Evolutionary conservation across 2,113 vertebrate species (phyloP), one percentile per base, ranked within the genome.

Genomic region (Cairina moschata): DNA sequence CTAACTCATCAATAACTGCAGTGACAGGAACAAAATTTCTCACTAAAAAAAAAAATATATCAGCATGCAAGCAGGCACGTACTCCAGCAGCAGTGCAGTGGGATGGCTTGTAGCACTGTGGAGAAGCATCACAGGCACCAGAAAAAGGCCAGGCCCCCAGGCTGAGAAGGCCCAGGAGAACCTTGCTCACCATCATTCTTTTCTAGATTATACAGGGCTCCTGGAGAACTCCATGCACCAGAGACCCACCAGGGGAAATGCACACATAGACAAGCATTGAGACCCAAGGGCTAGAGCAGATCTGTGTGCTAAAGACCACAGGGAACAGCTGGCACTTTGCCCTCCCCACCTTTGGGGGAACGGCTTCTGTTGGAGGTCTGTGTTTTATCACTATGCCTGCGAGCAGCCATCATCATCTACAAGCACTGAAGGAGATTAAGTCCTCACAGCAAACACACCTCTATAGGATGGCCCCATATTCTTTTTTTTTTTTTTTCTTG

Each of bases 321-420:
- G 22, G 34, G 34, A 71, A 56, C 21, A 68, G n/a, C 22, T 82
- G n/a, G 17, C 11, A 42, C 21, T 40, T 42, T 62, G 63, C 26
- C 52, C 29, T 56, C 38, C 12, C 12, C 6, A 3, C 4, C 17
- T 25, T 17, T 54, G 10, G 9, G 44, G 52, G 23, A 62, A n/a
- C 2, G 28, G 46, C 22, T 54, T 32, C 21, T 54, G 44, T 4
- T 4, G 1, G 36, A 69, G 5, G 25, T 46, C 44, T 38, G 0
- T 0, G 4, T 68, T 91, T 60, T 79, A 55, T 59, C 40, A 23
- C 17, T 59, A 48, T 1, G 2, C 20, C 50, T 78, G 29, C 16
- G 28, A 58, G 40, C 4, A 12, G 17, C 20, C 56, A 12, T 29
- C 25, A 32, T 83, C 50, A n/a, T 34, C 34, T 76, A 42, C 55